Base-by-base conservation (phyloP, 2,888 invertebrate genomes). In the Caradrina kadenii region DNA sequence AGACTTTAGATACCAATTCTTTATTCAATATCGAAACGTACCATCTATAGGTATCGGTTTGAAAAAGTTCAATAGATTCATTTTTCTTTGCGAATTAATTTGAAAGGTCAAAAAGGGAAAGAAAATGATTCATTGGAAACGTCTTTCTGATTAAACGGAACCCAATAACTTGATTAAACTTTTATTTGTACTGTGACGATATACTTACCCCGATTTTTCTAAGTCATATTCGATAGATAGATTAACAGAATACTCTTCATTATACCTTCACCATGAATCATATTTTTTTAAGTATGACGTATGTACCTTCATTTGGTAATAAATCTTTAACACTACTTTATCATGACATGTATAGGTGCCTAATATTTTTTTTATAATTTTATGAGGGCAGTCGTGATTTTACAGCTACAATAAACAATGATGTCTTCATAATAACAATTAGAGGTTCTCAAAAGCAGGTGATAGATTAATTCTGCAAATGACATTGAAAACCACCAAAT, bases 91-190 rank as follows among this genome's bases (percentile, higher is more conserved):
- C 48, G 15, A 58, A 52, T 61, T 61, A 54, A 75, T 75, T 59
- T 74, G 22, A 39, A 52, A 54, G 39, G 48, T 63, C 22, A 48
- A 31, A 55, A 35, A 48, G 48, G 48, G 21, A 56, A 67, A 19
- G 42, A 45, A 45, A 65, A 50, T 3, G 54, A 13, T 35, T 35
- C 1, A 17, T 52, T 8, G 17, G 22, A 75, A 60, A 60, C 69
- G 52, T 52, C 62, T 10, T 60, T 22, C 76, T 80, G 48, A 80
- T 63, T 76, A 63, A 80, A 68, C 21, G n/a, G 26, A 56, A 45
- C 48, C 59, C 54, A 54, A 61, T 80, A 54, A n/a, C 52, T 61
- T 56, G 42, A 65, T 73, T 2, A 68, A 61, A 60, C 49, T 15
- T 49, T 55, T 59, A 52, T 63, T 63, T 67, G 22, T 61, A 56